phyloP scores from a whole-genome alignment of 2,797 vertebrate species.

The Falco cherrug region DNA sequence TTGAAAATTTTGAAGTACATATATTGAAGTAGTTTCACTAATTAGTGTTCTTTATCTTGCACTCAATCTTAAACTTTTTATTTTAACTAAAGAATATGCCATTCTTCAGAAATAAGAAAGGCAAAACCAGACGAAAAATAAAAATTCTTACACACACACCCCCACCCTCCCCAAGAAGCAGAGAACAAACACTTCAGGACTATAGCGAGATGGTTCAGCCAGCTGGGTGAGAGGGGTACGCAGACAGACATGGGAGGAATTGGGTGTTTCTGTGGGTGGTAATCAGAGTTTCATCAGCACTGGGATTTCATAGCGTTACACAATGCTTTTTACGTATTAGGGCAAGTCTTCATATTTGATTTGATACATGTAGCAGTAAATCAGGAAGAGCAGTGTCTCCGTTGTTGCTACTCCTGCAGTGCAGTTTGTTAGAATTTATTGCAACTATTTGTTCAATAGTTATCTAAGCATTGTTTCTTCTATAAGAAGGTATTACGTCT shows the following conservation, averaged over 20 bases:
- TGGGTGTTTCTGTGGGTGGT: neutral
- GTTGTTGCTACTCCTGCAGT: neutral
- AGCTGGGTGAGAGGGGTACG: neutral
- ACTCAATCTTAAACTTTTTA: neutral
- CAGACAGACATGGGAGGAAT: neutral
- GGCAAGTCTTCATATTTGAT: neutral
- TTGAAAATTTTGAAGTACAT: neutral
- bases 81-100: neutral
- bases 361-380: neutral
- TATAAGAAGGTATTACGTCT: neutral
- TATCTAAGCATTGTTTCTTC: neutral
- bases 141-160: neutral
- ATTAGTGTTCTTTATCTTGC: neutral
- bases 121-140: neutral
- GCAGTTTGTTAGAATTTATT: neutral
- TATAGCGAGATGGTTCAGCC: neutral
- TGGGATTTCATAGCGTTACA: neutral
- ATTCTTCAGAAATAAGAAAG: neutral
- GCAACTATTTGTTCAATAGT: neutral
- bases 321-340: neutral
- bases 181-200: neutral
- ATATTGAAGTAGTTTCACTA: accelerated
- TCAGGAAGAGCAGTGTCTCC: neutral
- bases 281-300: neutral
- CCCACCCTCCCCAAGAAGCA: neutral